Conservation (phyloP, 2,797 vertebrate species). For the Pangasius djambal region DNA sequence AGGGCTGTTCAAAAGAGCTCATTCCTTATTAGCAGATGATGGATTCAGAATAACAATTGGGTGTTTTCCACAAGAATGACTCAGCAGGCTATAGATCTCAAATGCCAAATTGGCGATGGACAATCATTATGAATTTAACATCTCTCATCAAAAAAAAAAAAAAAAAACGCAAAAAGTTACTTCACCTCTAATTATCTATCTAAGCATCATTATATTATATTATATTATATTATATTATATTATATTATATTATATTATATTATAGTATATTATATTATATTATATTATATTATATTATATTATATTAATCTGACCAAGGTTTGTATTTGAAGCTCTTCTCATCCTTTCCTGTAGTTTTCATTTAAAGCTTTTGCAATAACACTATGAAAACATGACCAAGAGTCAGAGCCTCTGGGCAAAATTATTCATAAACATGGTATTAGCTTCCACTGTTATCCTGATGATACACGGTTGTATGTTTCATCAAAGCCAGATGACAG, state of each 20-base stretch:
- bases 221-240: neutral
- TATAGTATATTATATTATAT: neutral
- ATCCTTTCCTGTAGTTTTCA: neutral
- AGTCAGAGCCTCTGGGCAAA: no score
- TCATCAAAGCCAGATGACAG: no score
- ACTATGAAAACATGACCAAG: neutral
- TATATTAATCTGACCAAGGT: neutral
- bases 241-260: neutral
- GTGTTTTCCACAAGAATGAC: constrained; percentile 51
- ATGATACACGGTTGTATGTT: no score
- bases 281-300: neutral
- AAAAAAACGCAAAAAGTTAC: no score
- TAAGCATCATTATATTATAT: neutral
- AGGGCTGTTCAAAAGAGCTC: constrained; percentile 57
- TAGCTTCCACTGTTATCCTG: no score
- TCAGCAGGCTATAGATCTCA: neutral
- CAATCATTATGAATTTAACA: neutral
- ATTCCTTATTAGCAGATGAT: constrained; percentile 57
- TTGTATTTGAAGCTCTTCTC: neutral
- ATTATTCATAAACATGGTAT: no score
- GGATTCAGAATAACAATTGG: constrained; percentile 34
- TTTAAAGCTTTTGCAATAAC: neutral
- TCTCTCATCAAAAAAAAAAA: neutral
- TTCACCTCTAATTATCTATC: neutral
- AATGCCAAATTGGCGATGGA: neutral